Base-by-base conservation (phyloP, 2,113 vertebrate genomes). In the Antechinus flavipes region DNA sequence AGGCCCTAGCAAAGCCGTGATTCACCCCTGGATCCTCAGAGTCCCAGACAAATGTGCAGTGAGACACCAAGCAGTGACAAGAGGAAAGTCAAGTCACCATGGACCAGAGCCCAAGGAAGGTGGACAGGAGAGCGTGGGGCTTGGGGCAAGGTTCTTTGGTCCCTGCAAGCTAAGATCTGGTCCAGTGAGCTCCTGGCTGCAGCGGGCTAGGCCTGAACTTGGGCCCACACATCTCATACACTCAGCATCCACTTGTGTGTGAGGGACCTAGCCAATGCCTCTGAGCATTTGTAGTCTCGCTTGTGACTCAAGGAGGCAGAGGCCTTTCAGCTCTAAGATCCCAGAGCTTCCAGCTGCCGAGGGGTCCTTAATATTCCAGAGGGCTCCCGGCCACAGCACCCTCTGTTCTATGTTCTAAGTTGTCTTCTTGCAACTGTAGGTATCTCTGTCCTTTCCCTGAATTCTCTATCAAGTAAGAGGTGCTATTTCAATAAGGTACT, bases 91-190 rank as follows among this genome's bases (percentile, higher is more conserved):
- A 2, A 84, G 19, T 84, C 35, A 84, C 8, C n/a, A 84, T 23
- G 68, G 6, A 42, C 19, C n/a, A 76, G 19, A 84, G 68, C 42
- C 22, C 68, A 84, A n/a, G 42, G 68, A 84, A 42, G n/a, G 35
- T 23, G 10, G n/a, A 22, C n/a, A 8, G 42, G 68, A 42, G 68
- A n/a, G 4, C 42, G 6, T 76, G 0, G n/a, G 24, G 3, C 8
- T 0, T 27, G 76, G 24, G 11, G 22, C 10, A 76, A 25, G 50
- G 0, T 35, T 54, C 27, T 0, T 0, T 0, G 91, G 53, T 2
- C 49, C 53, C 94, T 2, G 24, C 19, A 42, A 42, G n/a, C n/a
- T 84, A 23, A 84, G 35, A 8, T 7, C 12, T 19, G 16, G 61
- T 7, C 61, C n/a, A 76, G n/a, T 12, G 61, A 84, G 68, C n/a